Conservation (phyloP, 2,888 invertebrate species). For the Macropis europaea region DNA sequence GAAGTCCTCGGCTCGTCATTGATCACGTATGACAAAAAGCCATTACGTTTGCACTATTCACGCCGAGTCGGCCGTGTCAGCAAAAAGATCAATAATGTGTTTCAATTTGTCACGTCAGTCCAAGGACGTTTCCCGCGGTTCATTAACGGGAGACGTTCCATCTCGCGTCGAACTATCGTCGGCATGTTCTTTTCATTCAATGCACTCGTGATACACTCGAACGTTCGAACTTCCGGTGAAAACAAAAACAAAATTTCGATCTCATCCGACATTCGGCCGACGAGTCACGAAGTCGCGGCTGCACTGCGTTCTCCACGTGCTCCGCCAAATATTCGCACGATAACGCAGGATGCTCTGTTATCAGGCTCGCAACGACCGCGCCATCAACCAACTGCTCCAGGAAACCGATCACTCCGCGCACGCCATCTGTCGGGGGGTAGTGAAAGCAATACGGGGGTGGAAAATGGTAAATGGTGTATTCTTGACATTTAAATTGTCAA, state of each 20-base stretch:
- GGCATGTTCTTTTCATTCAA: too few relatives aligned
- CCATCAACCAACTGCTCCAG: conserved; percentile 27
- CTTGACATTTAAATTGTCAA: too few relatives aligned
- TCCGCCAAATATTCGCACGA: conserved; percentile 33
- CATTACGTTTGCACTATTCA: conserved; percentile 27
- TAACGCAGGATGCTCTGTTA: conserved; percentile 50
- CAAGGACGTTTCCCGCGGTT: conserved; percentile 12
- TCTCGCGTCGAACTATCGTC: not conserved
- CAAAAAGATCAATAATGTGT: conserved; percentile 48
- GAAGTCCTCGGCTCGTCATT: not conserved
- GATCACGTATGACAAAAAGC: conserved; percentile 28
- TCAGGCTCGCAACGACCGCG: conserved; percentile 20
- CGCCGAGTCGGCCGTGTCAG: conserved; percentile 25
- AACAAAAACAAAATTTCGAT: too few relatives aligned
- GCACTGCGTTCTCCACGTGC: conserved; percentile 68
- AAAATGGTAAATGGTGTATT: too few relatives aligned
- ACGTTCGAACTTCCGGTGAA: conserved; percentile 12
- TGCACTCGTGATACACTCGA: not conserved
- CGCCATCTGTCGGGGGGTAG: conserved; percentile 5
- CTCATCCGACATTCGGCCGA: conserved; percentile 32
- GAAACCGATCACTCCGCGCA: not conserved
- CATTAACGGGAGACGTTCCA: not conserved
- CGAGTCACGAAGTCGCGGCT: conserved; percentile 58
- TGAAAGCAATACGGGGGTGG: not conserved
- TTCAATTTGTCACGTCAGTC: conserved; percentile 48